phyloP scores from a whole-genome alignment of 2,888 invertebrate genomes.

The Petrolisthes manimaculis region DNA sequence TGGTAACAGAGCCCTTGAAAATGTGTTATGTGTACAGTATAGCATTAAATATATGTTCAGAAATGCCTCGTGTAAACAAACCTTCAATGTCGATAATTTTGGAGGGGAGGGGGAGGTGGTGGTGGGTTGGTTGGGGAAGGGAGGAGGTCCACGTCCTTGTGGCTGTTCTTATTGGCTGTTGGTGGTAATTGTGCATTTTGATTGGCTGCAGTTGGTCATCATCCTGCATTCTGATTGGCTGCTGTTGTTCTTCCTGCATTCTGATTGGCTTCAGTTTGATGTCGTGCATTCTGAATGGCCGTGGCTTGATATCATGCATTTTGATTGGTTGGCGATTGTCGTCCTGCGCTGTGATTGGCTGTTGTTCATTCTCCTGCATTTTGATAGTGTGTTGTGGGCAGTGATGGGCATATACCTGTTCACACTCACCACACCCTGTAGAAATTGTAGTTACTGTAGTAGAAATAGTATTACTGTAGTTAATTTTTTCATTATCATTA shows the following conservation, averaged over 20 bases:
- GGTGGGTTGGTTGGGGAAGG: not conserved
- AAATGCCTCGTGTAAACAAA: no score
- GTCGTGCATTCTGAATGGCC: not conserved
- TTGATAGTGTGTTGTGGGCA: slow-evolving; percentile 30
- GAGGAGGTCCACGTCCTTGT: slow-evolving; percentile 2
- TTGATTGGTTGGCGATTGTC: slow-evolving; percentile 24
- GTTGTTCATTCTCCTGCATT: not conserved
- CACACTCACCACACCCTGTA: slow-evolving; percentile 55
- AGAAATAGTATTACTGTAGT: not conserved
- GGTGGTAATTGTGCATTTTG: not conserved
- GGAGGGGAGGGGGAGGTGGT: not conserved
- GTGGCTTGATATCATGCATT: not conserved
- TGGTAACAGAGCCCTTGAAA: no score
- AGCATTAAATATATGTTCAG: no score
- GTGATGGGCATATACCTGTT: slow-evolving; percentile 12
- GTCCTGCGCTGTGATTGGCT: not conserved
- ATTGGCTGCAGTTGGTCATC: slow-evolving; percentile 25
- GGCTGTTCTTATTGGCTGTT: not conserved
- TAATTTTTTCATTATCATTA: no score
- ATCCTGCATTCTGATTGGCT: not conserved
- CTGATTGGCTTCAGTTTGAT: slow-evolving; percentile 18
- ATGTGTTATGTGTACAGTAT: no score
- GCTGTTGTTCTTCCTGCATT: not conserved
- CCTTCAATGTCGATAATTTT: no score
- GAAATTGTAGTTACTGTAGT: not conserved